These are phyloP conservation scores for Diloba caeruleocephala DNA, from an alignment of 2,888 invertebrate species.

Conservation along the genomic window DNA sequence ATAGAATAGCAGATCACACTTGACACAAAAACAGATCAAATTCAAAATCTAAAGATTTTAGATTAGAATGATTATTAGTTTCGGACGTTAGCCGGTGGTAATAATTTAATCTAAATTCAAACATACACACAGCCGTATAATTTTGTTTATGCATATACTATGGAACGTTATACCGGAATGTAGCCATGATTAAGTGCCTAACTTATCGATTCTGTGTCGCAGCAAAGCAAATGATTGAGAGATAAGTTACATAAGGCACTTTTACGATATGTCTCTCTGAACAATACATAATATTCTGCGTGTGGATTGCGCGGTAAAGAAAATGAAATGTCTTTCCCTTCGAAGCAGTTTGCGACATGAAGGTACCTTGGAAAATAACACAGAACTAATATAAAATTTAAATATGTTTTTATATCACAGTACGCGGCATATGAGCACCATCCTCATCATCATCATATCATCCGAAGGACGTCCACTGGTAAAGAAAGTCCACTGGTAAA, in stretches of 20 bases:
- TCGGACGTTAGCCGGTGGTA: too few species aligned
- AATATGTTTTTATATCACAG: too few species aligned
- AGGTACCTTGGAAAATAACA: conserved; percentile 3
- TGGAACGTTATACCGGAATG: conserved; percentile 26
- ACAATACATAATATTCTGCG: conserved; percentile 41
- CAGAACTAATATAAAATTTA: conserved; percentile 13
- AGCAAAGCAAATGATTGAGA: conserved; percentile 44
- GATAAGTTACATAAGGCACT: conserved; percentile 28
- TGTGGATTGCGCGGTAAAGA: conserved; percentile 30
- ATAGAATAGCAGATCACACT: too few species aligned
- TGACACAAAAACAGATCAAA: too few species aligned
- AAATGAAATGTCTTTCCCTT: conserved; percentile 32
- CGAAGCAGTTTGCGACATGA: conserved; percentile 15
- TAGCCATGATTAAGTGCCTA: conserved; percentile 34
- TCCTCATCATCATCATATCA: too few species aligned
- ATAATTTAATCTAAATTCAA: not conserved
- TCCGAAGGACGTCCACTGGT: too few species aligned
- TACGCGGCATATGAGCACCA: too few species aligned
- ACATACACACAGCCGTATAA: conserved; percentile 2
- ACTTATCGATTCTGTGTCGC: conserved; percentile 40
- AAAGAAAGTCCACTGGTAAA: too few species aligned
- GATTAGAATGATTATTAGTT: too few species aligned
- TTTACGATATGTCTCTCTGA: conserved; percentile 23
- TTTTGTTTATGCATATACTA: not conserved
- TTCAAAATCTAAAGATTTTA: too few species aligned